These are phyloP conservation scores for Chionodraco myersi DNA, from an alignment of 2,113 vertebrate species.

Conservation along the genomic window DNA sequence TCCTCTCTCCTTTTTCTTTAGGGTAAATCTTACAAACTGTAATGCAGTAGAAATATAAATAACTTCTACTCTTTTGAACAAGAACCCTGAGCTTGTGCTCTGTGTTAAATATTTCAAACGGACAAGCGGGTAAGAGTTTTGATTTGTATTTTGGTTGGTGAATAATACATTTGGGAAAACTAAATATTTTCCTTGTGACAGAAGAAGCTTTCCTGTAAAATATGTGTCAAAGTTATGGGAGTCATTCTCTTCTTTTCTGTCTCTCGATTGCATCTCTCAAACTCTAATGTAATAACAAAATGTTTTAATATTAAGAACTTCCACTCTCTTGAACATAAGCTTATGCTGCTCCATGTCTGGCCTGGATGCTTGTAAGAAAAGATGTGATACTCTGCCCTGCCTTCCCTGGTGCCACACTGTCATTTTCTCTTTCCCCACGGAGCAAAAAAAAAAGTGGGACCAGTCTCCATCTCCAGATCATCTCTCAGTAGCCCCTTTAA, in stretches of 20 bases:
- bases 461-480: constrained; percentile 84
- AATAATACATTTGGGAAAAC: no score
- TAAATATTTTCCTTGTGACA: no score
- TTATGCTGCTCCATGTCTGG: constrained; percentile 47
- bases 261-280: constrained; percentile 6
- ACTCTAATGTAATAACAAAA: not conserved
- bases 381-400: constrained; percentile 75
- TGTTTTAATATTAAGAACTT: not conserved
- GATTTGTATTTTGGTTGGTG: no score
- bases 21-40: no score
- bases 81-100: no score
- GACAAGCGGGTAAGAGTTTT: no score
- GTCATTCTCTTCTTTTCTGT: not conserved
- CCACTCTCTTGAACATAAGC: constrained; percentile 29
- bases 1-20: no score
- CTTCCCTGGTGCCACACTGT: constrained; percentile 80
- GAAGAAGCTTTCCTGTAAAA: no score
- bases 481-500: constrained; percentile 79
- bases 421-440: constrained; percentile 81
- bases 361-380: constrained; percentile 73
- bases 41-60: no score
- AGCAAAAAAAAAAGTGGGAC: constrained; percentile 54
- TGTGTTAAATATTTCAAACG: no score
- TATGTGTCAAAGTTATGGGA: no score
- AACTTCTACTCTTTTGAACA: no score